Evolutionary conservation across 2,888 invertebrate genomes (phyloP), one percentile per base, ranked within the genome.

Genomic region (Alviniconcha strummeri): DNA sequence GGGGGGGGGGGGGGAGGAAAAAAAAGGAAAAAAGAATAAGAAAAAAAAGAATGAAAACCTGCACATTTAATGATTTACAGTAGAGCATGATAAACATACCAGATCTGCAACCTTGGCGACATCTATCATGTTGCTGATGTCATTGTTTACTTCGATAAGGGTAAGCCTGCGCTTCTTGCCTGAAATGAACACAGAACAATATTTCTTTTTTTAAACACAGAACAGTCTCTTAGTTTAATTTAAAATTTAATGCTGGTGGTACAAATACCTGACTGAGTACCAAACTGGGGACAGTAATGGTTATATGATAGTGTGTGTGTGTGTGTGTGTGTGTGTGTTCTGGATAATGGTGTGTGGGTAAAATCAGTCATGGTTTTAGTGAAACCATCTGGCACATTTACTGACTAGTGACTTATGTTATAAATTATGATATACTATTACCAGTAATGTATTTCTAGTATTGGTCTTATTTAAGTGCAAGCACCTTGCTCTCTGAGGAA

Each of bases 81-180:
- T 7, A 9, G 0, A 19, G 17, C 15, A 79, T n/a, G n/a, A n/a
- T 8, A 71, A 7, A 89, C 92, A 89, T 86, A 98, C 98, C 85
- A 99, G 95, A 95, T 99, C 99, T 0, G 98, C 98, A 77, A 99
- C 97, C 95, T 99, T 99, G 0, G 99, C 99, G 36, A 99, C 96
- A 93, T 99, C 99, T 88, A 99, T 99, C 99, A 99, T 99, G 0
- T 97, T 97, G 94, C 99, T 99, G 17, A 99, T 95, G 90, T 99
- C 99, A 93, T 99, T 99, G 92, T 98, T 98, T 92, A 99, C 99
- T 95, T 99, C 99, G 88, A 99, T 96, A 81, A 99, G 95, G 0
- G 99, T 99, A 19, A 99, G 95, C 75, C 99, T 95, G n/a, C 97
- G 95, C 92, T 97, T 98, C 93, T 99, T 99, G 54, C 95, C 95